phyloP scores from a whole-genome alignment of 2,797 vertebrate species.

The Sebastes miniatus region DNA sequence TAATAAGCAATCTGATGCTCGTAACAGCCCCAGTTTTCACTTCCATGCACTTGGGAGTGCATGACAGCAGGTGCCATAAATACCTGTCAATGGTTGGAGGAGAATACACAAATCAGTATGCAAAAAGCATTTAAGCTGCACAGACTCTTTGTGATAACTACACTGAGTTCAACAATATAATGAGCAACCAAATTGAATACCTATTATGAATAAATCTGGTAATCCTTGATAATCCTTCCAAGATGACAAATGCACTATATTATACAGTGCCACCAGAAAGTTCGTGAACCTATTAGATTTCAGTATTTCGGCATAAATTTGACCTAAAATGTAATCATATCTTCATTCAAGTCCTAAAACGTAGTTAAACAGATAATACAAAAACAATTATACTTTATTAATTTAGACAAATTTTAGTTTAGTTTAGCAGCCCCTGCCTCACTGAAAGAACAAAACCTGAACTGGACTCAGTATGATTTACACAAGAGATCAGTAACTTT shows the following conservation, averaged over 20 bases:
- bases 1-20: not conserved
- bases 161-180: not conserved
- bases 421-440: not conserved
- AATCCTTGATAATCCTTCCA: not conserved
- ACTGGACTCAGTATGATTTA: not conserved
- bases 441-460: not conserved
- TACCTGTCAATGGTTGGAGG: not conserved
- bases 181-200: not conserved
- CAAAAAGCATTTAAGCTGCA: conserved; percentile 26
- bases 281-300: not conserved
- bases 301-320: too few relatives aligned
- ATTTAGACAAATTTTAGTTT: not conserved
- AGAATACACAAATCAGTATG: conserved; percentile 51
- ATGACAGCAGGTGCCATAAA: not conserved
- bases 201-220: not conserved
- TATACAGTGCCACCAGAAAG: not conserved
- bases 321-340: too few relatives aligned
- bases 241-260: not conserved
- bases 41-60: conserved; percentile 22
- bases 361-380: not conserved
- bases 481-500: not conserved
- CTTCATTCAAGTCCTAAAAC: too few relatives aligned
- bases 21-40: not conserved
- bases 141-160: not conserved
- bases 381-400: not conserved